Percentiles rank a stretch among this genome's conserved stretches.
These are phyloP conservation scores for Numenius phaeopus DNA, from an alignment of 2,797 vertebrate genomes.

Conservation along the genomic window DNA sequence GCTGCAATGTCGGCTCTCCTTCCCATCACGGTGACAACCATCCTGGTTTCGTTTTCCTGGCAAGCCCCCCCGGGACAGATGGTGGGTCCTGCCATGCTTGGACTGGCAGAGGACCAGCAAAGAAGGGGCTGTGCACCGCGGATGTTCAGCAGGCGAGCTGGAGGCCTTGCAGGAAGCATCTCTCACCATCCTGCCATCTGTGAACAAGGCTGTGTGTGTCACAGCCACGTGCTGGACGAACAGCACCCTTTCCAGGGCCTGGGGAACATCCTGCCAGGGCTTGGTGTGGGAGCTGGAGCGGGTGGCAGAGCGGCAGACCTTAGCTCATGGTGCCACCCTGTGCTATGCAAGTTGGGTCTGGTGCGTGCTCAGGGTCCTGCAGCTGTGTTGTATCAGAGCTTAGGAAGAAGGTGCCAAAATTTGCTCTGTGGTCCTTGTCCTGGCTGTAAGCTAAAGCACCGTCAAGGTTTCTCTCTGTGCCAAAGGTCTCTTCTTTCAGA, in stretches of 20 bases:
- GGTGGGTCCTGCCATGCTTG: fast-evolving
- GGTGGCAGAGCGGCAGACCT: background rate
- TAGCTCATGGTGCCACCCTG: fast-evolving
- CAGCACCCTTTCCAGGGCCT: background rate
- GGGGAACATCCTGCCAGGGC: background rate
- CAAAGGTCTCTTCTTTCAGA: background rate
- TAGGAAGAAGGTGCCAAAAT: background rate
- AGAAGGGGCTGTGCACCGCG: fast-evolving
- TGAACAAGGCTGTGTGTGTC: background rate
- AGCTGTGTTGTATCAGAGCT: background rate
- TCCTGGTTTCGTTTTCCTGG: background rate
- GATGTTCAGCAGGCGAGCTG: fast-evolving
- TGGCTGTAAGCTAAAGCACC: background rate
- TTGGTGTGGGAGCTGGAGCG: background rate
- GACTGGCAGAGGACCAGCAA: background rate
- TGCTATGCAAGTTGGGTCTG: background rate
- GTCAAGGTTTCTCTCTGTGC: background rate
- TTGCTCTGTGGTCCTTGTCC: background rate
- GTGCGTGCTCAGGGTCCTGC: fast-evolving
- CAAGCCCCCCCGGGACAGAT: fast-evolving
- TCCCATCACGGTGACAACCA: background rate
- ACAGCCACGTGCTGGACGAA: fast-evolving
- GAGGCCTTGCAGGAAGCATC: background rate
- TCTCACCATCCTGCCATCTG: fast-evolving
- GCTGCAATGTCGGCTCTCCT: background rate